Evolutionary conservation across 1,140 invertebrate genomes (phyloP).

Genomic region (Papilio polytes): DNA sequence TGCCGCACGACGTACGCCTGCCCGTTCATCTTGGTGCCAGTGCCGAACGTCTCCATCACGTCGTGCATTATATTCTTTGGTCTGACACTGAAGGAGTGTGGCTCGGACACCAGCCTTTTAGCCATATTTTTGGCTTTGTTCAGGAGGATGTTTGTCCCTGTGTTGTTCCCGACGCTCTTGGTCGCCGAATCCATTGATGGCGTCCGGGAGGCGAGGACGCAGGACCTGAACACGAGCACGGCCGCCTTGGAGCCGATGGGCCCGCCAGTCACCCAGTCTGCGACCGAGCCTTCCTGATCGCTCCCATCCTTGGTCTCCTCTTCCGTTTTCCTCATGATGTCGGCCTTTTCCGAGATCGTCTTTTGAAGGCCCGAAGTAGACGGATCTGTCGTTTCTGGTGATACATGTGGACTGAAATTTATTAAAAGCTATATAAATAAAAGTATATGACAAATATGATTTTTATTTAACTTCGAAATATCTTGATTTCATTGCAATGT

Average conservation of each 20-base stretch:
- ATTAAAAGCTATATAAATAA: not conserved
- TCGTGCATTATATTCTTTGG: slow-evolving; percentile 80
- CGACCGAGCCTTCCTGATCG: slow-evolving; percentile 84
- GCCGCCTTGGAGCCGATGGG: slow-evolving; percentile 82
- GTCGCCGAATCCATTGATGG: slow-evolving; percentile 75
- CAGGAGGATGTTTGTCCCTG: slow-evolving; percentile 71
- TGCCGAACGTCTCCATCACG: slow-evolving; percentile 79
- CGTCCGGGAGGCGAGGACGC: slow-evolving; percentile 81
- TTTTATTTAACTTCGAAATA: not conserved
- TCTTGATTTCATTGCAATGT: not conserved
- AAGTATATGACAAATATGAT: too few relatives aligned
- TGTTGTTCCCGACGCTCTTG: slow-evolving; percentile 74
- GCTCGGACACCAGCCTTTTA: slow-evolving; percentile 70
- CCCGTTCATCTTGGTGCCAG: slow-evolving; percentile 62
- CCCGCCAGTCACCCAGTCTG: slow-evolving; percentile 85
- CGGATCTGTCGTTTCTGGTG: slow-evolving; percentile 72
- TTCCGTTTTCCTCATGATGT: slow-evolving; percentile 76
- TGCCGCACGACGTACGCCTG: slow-evolving; percentile 74
- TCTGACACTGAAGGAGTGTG: slow-evolving; percentile 68
- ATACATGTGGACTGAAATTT: slow-evolving; percentile 78
- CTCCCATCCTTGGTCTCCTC: slow-evolving; percentile 56
- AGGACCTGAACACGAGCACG: slow-evolving; percentile 84
- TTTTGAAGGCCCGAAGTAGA: slow-evolving; percentile 75
- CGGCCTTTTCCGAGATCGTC: slow-evolving; percentile 50
- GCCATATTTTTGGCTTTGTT: slow-evolving; percentile 81